These are phyloP conservation scores for Agelas oroides DNA, from an alignment of 37 sponge, comb jelly and placozoan species.

Conservation along the genomic window DNA sequence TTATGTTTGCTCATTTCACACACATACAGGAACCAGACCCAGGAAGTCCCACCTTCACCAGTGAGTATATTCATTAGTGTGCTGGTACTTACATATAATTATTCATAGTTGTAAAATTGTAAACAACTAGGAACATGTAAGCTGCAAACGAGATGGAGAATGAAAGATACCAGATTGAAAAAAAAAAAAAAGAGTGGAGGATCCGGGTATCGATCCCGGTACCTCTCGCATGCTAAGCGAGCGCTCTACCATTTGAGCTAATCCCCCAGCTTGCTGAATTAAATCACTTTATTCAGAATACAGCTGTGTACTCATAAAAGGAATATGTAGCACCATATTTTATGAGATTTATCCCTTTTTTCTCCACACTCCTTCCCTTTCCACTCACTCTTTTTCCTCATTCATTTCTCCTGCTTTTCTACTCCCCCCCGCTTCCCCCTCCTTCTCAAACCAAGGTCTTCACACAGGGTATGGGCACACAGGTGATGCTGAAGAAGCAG, in stretches of 20 bases:
- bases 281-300: too few species aligned
- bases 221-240: slow-evolving; percentile 58
- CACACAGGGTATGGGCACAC: slow-evolving; percentile 55
- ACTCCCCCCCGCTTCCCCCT: background rate
- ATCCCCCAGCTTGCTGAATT: slow-evolving; percentile 43
- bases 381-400: too few species aligned
- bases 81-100: too few species aligned
- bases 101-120: too few species aligned
- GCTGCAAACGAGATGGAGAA: background rate
- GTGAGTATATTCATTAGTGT: background rate
- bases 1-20: too few species aligned
- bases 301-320: too few species aligned
- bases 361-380: background rate
- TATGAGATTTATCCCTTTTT: too few species aligned
- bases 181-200: slow-evolving; percentile 42
- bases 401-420: too few species aligned
- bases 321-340: too few species aligned
- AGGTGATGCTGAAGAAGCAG: slow-evolving; percentile 66
- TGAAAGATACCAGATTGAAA: background rate
- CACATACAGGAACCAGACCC: too few species aligned
- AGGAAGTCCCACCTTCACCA: slow-evolving; percentile 4
- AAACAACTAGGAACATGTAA: too few species aligned
- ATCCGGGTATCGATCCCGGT: slow-evolving; percentile 56
- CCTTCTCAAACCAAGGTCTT: slow-evolving; percentile 26
- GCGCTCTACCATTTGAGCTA: slow-evolving; percentile 68